Percentiles rank a stretch among this genome's conserved stretches.
These are phyloP conservation scores for Auanema sp. DNA, from an alignment of 2,888 invertebrate species.

Conservation along the genomic window DNA sequence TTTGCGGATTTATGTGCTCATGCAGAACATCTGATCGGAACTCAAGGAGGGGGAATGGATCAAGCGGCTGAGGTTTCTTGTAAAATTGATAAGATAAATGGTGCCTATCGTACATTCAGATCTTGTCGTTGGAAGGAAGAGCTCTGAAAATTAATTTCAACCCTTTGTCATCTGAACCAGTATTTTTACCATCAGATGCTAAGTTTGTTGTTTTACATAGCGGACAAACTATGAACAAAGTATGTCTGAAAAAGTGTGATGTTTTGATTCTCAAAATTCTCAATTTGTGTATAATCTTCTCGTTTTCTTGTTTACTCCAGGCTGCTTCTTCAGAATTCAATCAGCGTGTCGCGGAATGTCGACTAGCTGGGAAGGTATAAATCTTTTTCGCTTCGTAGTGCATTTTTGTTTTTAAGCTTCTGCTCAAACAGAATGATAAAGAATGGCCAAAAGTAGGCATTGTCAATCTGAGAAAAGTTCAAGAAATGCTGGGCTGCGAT, in stretches of 20 bases:
- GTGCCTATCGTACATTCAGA: no score
- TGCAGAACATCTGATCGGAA: slow-evolving; percentile 91
- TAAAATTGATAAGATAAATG: neutral
- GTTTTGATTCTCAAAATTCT: neutral
- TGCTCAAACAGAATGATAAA: slow-evolving; percentile 17
- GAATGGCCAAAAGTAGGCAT: no score
- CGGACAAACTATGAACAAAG: slow-evolving; percentile 74
- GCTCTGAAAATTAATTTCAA: slow-evolving; percentile 79
- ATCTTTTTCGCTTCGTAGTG: neutral
- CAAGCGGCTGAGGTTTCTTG: slow-evolving; percentile 88
- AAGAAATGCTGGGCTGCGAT: slow-evolving; percentile 21
- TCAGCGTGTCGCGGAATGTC: slow-evolving; percentile 88
- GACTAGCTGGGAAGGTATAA: slow-evolving; percentile 80
- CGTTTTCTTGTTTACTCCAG: slow-evolving; percentile 34
- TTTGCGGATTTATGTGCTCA: slow-evolving; percentile 85
- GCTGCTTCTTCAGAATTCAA: slow-evolving; percentile 88
- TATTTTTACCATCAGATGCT: slow-evolving; percentile 80
- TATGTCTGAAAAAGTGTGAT: neutral
- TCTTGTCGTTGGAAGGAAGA: slow-evolving; percentile 36
- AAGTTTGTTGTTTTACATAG: slow-evolving; percentile 93
- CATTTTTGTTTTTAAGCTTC: slow-evolving; percentile 21
- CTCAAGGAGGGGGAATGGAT: slow-evolving; percentile 99
- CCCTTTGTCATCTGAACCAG: slow-evolving; percentile 77
- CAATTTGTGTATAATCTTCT: neutral
- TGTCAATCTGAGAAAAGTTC: slow-evolving; percentile 33